Percentiles rank a stretch among this genome's conserved stretches.
phyloP scores from a whole-genome alignment of 2,888 invertebrate genomes.

The Clepsis dumicolana region DNA sequence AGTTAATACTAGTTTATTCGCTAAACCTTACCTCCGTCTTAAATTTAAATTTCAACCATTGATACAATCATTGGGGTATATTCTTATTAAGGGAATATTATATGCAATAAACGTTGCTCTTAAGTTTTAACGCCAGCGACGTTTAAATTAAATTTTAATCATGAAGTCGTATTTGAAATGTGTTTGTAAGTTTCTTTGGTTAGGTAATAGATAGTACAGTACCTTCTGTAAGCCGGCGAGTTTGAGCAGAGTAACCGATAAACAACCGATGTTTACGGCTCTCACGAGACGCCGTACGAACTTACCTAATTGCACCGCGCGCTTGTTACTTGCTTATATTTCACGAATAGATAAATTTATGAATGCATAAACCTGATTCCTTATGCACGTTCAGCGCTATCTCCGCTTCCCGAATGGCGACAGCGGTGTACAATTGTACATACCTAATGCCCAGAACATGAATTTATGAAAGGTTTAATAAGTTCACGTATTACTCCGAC shows the following conservation, averaged over 20 bases:
- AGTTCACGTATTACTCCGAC: slow-evolving; percentile 59
- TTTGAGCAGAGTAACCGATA: slow-evolving; percentile 5
- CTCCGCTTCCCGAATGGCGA: slow-evolving; percentile 63
- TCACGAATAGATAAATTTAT: slow-evolving; percentile 36
- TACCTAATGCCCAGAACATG: slow-evolving; percentile 49
- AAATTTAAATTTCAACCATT: not conserved
- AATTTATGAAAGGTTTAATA: slow-evolving; percentile 60
- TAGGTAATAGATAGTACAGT: slow-evolving; percentile 4
- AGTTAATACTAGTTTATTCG: slow-evolving; percentile 73
- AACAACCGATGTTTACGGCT: slow-evolving; percentile 17
- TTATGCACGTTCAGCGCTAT: slow-evolving; percentile 59
- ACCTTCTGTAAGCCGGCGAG: not conserved
- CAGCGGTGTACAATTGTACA: too few relatives aligned
- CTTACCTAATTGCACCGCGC: slow-evolving; percentile 51
- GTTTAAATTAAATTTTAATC: not conserved
- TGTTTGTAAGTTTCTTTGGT: slow-evolving; percentile 7
- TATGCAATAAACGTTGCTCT: not conserved
- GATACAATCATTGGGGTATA: not conserved
- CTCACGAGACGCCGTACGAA: slow-evolving; percentile 7
- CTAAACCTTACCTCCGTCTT: not conserved
- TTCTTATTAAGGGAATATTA: not conserved
- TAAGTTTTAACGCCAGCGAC: slow-evolving; percentile 37
- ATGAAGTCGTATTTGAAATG: slow-evolving; percentile 51
- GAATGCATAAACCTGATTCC: slow-evolving; percentile 53
- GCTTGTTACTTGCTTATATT: slow-evolving; percentile 46